These are phyloP conservation scores for Pegoplata infirma DNA, from an alignment of 2,888 invertebrate genomes.

Conservation along the genomic window DNA sequence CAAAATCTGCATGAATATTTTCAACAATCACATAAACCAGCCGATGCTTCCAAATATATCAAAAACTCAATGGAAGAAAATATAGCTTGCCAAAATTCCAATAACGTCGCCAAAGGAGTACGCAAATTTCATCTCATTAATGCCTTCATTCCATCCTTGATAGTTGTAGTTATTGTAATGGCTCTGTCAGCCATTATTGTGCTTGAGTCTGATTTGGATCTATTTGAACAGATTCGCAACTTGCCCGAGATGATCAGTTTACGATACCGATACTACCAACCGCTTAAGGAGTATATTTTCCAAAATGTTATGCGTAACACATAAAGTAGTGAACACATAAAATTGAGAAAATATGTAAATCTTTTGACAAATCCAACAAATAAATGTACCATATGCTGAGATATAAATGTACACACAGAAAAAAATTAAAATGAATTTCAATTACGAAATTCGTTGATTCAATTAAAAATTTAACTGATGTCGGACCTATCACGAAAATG, in stretches of 20 bases:
- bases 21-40: slow-evolving; percentile 65
- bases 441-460: too few relatives aligned
- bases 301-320: slow-evolving; percentile 69
- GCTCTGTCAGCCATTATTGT: slow-evolving; percentile 84
- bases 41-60: slow-evolving; percentile 42
- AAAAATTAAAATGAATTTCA: too few relatives aligned
- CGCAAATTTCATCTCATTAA: slow-evolving; percentile 83
- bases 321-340: slow-evolving; percentile 55
- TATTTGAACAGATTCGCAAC: slow-evolving; percentile 84
- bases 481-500: too few relatives aligned
- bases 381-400: too few relatives aligned
- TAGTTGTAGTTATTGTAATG: slow-evolving; percentile 85
- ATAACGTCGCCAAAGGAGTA: slow-evolving; percentile 75
- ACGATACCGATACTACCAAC: slow-evolving; percentile 89
- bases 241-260: slow-evolving; percentile 88
- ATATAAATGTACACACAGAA: too few relatives aligned
- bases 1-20: not conserved
- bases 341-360: not conserved
- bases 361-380: too few relatives aligned
- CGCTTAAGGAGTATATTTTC: slow-evolving; percentile 83
- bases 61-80: slow-evolving; percentile 65
- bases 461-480: too few relatives aligned
- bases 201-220: slow-evolving; percentile 88
- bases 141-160: slow-evolving; percentile 87
- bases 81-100: slow-evolving; percentile 66